These are phyloP conservation scores for Myathropa florea DNA, from an alignment of 2,888 invertebrate species.

Conservation along the genomic window DNA sequence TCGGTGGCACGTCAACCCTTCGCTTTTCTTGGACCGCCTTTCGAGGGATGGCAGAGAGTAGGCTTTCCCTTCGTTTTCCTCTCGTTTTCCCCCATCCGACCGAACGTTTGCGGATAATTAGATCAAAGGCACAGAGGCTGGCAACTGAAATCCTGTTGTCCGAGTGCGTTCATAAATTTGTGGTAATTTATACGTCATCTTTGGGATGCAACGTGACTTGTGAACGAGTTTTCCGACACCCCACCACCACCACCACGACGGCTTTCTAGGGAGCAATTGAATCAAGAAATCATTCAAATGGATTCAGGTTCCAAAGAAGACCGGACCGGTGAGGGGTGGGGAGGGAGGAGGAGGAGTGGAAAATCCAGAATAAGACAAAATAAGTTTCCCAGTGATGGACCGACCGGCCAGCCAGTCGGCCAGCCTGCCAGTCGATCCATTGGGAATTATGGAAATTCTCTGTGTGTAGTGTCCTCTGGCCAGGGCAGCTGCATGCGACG, in stretches of 20 bases:
- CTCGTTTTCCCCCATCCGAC: constrained; percentile 13
- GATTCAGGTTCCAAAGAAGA: constrained; percentile 58
- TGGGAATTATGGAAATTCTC: constrained; percentile 68
- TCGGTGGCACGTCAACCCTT: neutral
- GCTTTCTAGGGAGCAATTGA: constrained; percentile 67
- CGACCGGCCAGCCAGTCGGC: constrained; percentile 24
- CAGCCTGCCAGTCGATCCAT: constrained; percentile 41
- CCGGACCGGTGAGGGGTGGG: neutral
- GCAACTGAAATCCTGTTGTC: constrained; percentile 50
- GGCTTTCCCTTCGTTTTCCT: neutral
- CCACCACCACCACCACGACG: neutral
- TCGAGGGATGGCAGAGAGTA: neutral
- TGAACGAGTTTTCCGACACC: constrained; percentile 55
- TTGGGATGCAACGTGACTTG: constrained; percentile 57
- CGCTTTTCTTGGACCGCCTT: neutral
- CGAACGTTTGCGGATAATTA: constrained; percentile 58
- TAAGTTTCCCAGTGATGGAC: constrained; percentile 65
- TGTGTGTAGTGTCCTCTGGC: constrained; percentile 25
- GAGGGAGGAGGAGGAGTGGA: neutral
- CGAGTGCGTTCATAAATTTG: constrained; percentile 60
- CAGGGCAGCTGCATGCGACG: constrained; percentile 51
- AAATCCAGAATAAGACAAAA: constrained; percentile 64
- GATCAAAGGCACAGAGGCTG: constrained; percentile 39
- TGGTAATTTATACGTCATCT: constrained; percentile 65
- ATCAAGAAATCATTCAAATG: constrained; percentile 69